phyloP scores from a whole-genome alignment of 1,140 invertebrate genomes.

The Lanistes nyassanus region DNA sequence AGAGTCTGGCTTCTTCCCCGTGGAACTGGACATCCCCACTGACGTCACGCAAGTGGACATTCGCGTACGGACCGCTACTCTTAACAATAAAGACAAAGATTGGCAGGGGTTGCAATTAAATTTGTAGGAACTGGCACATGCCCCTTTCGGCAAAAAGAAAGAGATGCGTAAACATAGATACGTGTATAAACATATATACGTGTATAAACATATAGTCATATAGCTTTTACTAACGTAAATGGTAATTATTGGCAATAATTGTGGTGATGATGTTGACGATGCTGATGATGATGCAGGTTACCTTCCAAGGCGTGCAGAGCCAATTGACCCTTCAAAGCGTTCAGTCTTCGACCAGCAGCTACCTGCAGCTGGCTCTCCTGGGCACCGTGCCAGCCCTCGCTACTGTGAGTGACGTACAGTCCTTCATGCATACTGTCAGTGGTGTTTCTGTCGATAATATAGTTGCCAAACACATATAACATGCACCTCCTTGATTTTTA shows the following conservation, averaged over 20 bases:
- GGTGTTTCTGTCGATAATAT: not conserved
- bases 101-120: no score
- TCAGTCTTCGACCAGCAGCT: not conserved
- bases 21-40: constrained; percentile 18
- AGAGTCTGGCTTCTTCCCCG: constrained; percentile 9
- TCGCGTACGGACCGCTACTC: not conserved
- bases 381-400: not conserved
- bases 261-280: no score
- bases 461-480: not conserved
- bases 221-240: no score
- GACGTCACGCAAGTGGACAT: constrained; percentile 14
- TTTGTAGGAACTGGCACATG: no score
- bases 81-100: no score
- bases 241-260: no score
- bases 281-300: constrained; percentile 3
- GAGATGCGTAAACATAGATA: no score
- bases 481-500: no score
- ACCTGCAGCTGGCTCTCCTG: constrained; percentile 9
- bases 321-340: not conserved
- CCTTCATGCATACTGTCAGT: not conserved
- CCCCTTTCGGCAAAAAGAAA: no score
- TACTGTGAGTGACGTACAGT: not conserved
- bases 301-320: constrained; percentile 17
- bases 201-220: no score
- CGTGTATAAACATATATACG: no score